Conservation (phyloP, 1,140 invertebrate genomes). For the Cydia strobilella region DNA sequence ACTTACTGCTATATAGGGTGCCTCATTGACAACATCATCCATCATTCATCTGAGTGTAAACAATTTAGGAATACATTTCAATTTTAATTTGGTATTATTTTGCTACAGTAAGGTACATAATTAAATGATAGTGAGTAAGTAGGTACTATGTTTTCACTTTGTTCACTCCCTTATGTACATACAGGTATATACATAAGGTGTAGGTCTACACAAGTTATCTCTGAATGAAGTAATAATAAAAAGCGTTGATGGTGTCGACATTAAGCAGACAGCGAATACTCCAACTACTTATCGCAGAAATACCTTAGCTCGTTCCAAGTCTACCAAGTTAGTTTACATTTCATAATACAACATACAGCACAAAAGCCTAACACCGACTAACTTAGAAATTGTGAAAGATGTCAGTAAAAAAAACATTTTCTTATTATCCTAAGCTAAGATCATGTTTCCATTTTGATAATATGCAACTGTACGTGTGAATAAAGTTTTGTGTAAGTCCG, state of each 20-base stretch:
- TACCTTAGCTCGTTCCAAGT: too few species aligned
- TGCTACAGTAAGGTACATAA: not conserved
- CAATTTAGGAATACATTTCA: conserved; percentile 10
- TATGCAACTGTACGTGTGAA: not conserved
- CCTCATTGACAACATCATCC: conserved; percentile 47
- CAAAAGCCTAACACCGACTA: not conserved
- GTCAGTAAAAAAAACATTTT: not conserved
- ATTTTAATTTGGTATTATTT: not conserved
- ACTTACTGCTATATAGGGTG: conserved; percentile 42
- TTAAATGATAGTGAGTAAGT: too few species aligned
- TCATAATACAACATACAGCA: not conserved
- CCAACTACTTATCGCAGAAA: too few species aligned
- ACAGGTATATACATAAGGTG: too few species aligned
- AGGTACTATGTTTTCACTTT: too few species aligned
- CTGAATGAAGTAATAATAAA: too few species aligned
- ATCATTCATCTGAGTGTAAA: conserved; percentile 21
- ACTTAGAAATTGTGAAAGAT: not conserved
- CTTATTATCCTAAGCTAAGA: not conserved
- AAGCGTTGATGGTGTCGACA: too few species aligned
- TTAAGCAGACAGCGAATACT: too few species aligned
- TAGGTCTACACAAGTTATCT: too few species aligned
- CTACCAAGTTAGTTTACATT: too few species aligned
- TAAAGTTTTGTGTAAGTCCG: not conserved
- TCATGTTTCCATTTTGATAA: not conserved
- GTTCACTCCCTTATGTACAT: too few species aligned